Evolutionary conservation across 2,113 vertebrate genomes (phyloP).

Genomic region (Hylia prasina): DNA sequence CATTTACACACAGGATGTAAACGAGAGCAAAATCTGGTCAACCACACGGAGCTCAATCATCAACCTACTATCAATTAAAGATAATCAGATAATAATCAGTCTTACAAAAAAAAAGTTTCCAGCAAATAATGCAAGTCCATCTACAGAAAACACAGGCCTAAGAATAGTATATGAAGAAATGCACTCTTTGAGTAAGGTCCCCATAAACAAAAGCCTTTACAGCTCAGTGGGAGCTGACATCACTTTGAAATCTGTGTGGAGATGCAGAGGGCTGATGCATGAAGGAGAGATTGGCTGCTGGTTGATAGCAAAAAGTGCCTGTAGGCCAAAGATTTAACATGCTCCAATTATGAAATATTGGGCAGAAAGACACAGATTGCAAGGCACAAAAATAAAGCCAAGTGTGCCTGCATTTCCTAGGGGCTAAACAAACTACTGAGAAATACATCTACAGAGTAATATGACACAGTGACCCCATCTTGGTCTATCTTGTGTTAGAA

Average conservation of each 20-base stretch:
- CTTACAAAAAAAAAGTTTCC: neutral
- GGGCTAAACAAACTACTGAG: slow-evolving; percentile 1
- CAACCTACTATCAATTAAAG: neutral
- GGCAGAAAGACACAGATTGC: slow-evolving; percentile 8
- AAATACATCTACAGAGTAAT: neutral
- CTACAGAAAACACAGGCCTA: neutral
- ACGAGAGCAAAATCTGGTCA: neutral
- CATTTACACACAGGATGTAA: neutral
- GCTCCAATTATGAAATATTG: slow-evolving; percentile 32
- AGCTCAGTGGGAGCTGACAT: neutral
- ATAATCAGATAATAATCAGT: neutral
- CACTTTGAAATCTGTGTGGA: neutral
- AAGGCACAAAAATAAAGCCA: neutral
- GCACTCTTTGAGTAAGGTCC: neutral
- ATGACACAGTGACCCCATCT: neutral
- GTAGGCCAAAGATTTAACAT: slow-evolving; percentile 15
- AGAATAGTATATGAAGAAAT: neutral
- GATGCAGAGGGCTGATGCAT: neutral
- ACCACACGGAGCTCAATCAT: neutral
- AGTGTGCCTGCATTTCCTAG: neutral
- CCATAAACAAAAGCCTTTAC: neutral
- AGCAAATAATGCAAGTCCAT: neutral
- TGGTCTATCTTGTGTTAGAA: neutral
- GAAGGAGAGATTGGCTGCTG: neutral
- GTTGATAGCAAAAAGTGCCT: neutral